These are phyloP conservation scores for Thinocorus orbignyianus DNA, from an alignment of 2,113 vertebrate genomes.

Conservation along the genomic window DNA sequence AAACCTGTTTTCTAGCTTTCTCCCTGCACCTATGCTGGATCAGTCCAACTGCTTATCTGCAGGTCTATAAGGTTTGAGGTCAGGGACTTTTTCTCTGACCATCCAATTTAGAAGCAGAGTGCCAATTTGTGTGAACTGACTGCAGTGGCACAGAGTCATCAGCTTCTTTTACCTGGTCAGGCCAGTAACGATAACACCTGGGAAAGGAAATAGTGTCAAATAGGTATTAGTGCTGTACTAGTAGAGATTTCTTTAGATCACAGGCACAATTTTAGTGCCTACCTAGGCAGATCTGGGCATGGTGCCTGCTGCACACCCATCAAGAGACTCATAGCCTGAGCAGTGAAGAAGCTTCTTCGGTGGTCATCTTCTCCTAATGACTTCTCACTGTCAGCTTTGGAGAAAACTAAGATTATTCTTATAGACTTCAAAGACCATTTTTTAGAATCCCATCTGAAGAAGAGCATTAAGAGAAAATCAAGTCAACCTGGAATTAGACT, in stretches of 20 bases:
- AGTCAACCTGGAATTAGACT: not conserved
- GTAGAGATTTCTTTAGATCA: not conserved
- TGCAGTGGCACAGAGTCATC: not conserved
- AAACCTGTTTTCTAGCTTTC: accelerated
- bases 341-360: not conserved
- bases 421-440: not conserved
- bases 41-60: not conserved
- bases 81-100: not conserved
- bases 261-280: not conserved
- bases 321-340: not conserved
- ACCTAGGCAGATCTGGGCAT: not conserved
- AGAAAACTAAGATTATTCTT: not conserved
- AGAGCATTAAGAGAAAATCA: not conserved
- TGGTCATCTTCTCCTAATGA: not conserved
- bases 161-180: not conserved
- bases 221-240: not conserved
- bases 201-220: not conserved
- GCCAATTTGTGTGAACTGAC: not conserved
- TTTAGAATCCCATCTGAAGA: not conserved
- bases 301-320: not conserved
- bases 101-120: not conserved
- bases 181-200: not conserved
- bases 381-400: not conserved
- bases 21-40: not conserved
- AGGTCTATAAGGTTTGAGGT: not conserved